Base-by-base conservation (phyloP, 1,140 invertebrate species). In the Thaumatotibia leucotreta region DNA sequence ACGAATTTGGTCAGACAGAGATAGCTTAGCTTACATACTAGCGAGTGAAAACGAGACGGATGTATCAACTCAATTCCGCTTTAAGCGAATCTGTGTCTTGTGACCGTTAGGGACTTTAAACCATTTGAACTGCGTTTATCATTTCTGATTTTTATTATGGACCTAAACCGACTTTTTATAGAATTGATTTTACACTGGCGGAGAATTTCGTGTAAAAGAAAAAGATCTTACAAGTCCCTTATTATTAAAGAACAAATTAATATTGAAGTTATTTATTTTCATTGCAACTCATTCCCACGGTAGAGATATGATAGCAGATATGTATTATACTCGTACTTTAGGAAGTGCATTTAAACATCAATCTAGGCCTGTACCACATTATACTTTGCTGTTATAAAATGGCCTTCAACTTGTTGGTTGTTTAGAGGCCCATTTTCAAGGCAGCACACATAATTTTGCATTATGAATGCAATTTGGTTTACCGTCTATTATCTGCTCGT, bases 1-100 rank as follows among this genome's bases (percentile, higher is more conserved):
- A 85, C 83, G 83, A 85, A 82, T 81, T 79, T 83, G 50, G 72
- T 54, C 65, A 29, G 73, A 83, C 14, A 14, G 74, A 50, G 72
- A 75, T n/a, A 24, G 50, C 17, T 22, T 9, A 70, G 76, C 75
- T 45, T 17, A 33, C 31, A 52, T 62, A 65, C 50, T 32, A 14
- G 8, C 17, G 17, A n/a, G 72, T 20, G 14, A 35, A 49, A 82
- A 64, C 62, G 68, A 61, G 76, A 73, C 1, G 50, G 24, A 4
- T 58, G 29, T 58, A 27, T 2, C 24, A 27, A 14, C 52, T 22
- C 27, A 29, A 31, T 58, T 23, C 23, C 23, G 52, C 27, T 58
- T 58, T 14, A 27, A 58, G 29, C 24, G n/a, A 27, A 58, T 29
- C 14, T 29, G 23, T 29, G 29, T 14, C 11, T 0, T 58, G n/a